Base-by-base conservation (phyloP, 2,797 vertebrate genomes). In the Gymnoscopelus braueri region DNA sequence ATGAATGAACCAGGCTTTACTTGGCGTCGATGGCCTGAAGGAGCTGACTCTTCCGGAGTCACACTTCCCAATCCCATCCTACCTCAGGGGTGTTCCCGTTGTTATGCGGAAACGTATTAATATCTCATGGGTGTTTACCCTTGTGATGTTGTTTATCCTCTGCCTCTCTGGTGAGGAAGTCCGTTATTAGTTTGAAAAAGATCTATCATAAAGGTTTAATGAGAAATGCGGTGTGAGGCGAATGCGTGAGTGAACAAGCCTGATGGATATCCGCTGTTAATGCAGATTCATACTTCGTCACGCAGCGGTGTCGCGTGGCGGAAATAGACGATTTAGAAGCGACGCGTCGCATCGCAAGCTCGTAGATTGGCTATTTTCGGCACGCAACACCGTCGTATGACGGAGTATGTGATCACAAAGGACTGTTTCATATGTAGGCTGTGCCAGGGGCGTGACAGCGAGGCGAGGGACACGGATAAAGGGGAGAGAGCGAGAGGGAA, bases 61-160 rank as follows among this genome's bases (percentile, higher is more conserved):
- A 39, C 65, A 60, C 71, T 64, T 74, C 35, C 70, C 59, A 1
- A 24, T 44, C 60, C 61, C 19, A 19, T 78, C 58, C 48, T 50
- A 7, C 35, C 35, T 39, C 35, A n/a, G 39, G 48, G 68, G n/a
- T 57, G n/a, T 53, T 72, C 74, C 65, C 65, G 53, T 44, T 64
- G 49, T 26, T 2, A 23, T 13, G 55, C 60, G 70, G 58, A 63
- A 78, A 67, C 67, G 65, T 58, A 68, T 75, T 63, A 74, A 69
- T 65, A 84, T 68, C 71, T 63, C 54, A 23, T 53, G 51, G 48
- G 26, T 71, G 57, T 79, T 83, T 85, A 75, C 66, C 61, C 60
- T 19, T 50, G 61, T 67, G 65, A 61, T 63, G 51, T 9, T 68
- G 53, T 65, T 74, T 63, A 67, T 69, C 58, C n/a, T 23, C 26